These are phyloP conservation scores for Haemorhous mexicanus DNA, from an alignment of 2,113 vertebrate species.

Conservation along the genomic window DNA sequence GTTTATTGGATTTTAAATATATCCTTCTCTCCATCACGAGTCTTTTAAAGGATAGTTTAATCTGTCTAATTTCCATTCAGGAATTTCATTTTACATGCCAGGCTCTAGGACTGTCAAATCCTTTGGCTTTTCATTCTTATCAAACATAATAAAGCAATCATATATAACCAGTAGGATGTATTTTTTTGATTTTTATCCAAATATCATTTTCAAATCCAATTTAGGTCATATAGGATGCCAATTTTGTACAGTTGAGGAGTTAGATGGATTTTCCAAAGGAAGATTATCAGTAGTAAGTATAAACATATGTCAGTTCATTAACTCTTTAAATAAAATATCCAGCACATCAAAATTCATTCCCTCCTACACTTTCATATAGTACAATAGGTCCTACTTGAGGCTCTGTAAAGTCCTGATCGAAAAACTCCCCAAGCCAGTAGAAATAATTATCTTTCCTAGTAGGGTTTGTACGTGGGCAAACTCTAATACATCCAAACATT, in stretches of 20 bases:
- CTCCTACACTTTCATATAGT: not conserved
- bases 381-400: not conserved
- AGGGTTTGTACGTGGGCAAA: not conserved
- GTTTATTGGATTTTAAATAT: slow-evolving; percentile 68
- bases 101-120: slow-evolving; percentile 58
- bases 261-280: slow-evolving; percentile 61
- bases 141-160: slow-evolving; percentile 63
- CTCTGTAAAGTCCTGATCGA: not conserved
- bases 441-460: not conserved
- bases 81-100: slow-evolving; percentile 71
- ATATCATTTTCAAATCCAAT: slow-evolving; percentile 62
- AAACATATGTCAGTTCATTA: slow-evolving; percentile 51
- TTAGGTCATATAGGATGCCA: slow-evolving; percentile 41
- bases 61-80: slow-evolving; percentile 70
- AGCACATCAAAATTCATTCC: slow-evolving; percentile 10
- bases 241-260: slow-evolving; percentile 48
- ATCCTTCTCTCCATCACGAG: slow-evolving; percentile 57
- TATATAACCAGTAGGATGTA: slow-evolving; percentile 36
- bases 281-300: slow-evolving; percentile 54
- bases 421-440: not conserved
- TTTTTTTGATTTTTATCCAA: slow-evolving; percentile 45
- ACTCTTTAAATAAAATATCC: slow-evolving; percentile 34
- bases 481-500: not conserved
- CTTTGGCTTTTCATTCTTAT: slow-evolving; percentile 70
- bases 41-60: slow-evolving; percentile 66